Evolutionary conservation across 2,888 invertebrate species (phyloP).

Genomic region (Scelioninae gen. 1): DNA sequence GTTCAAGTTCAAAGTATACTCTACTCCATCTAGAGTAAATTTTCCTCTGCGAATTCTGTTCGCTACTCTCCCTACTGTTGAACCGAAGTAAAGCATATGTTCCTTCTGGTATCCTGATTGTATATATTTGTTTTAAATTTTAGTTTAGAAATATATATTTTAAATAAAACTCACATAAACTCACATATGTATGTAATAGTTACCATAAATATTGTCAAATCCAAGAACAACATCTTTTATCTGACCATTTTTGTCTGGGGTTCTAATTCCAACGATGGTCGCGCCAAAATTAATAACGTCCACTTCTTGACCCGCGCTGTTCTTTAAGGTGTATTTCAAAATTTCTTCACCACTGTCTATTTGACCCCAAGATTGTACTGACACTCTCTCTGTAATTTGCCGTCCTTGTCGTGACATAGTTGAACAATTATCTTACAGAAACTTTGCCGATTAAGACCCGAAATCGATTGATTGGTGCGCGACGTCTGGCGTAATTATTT

Average conservation of each 20-base stretch:
- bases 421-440: background rate
- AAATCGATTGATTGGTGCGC: conserved; percentile 29
- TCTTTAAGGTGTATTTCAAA: conserved; percentile 79
- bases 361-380: conserved; percentile 77
- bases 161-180: background rate
- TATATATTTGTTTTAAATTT: too few species aligned
- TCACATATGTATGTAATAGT: background rate
- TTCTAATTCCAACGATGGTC: conserved; percentile 90
- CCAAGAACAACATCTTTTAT: conserved; percentile 92
- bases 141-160: background rate
- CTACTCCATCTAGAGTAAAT: conserved; percentile 88
- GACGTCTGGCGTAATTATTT: conserved; percentile 38
- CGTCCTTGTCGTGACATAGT: conserved; percentile 27
- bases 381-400: conserved; percentile 66
- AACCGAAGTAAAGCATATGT: conserved; percentile 89
- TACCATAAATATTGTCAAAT: conserved; percentile 91
- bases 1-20: conserved; percentile 90
- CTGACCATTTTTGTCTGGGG: conserved; percentile 90
- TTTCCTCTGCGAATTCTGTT: conserved; percentile 91
- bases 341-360: conserved; percentile 74
- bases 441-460: conserved; percentile 11
- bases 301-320: conserved; percentile 77
- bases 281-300: conserved; percentile 93
- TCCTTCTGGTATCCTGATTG: conserved; percentile 51
- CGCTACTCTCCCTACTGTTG: conserved; percentile 93